phyloP scores from a whole-genome alignment of 2,888 invertebrate genomes.

The Lycaena phlaeas region DNA sequence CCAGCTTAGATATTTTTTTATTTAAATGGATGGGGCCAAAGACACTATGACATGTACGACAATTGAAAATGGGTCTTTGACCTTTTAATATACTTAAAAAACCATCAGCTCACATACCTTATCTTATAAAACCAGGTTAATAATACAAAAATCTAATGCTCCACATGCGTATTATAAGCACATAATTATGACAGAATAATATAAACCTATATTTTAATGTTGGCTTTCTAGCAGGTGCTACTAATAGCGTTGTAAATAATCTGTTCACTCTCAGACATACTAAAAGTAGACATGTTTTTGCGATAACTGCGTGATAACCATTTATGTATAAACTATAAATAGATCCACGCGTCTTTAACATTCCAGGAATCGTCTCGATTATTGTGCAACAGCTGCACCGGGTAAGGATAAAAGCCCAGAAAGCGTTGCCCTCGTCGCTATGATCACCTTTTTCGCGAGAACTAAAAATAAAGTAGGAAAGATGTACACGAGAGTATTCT shows the following conservation, averaged over 20 bases:
- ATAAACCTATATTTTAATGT: too few relatives aligned
- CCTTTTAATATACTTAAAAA: not conserved
- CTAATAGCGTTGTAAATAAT: not conserved
- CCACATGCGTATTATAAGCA: not conserved
- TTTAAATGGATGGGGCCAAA: not conserved
- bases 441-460: slow-evolving; percentile 55
- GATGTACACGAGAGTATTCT: slow-evolving; percentile 50
- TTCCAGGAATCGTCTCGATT: slow-evolving; percentile 54
- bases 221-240: not conserved
- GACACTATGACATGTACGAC: not conserved
- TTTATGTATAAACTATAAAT: slow-evolving; percentile 18
- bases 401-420: slow-evolving; percentile 55
- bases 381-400: slow-evolving; percentile 66
- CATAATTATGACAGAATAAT: not conserved
- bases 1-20: not conserved
- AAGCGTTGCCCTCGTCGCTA: slow-evolving; percentile 52
- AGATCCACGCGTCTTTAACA: slow-evolving; percentile 31
- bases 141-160: not conserved
- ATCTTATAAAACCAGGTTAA: not conserved
- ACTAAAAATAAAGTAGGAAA: slow-evolving; percentile 64
- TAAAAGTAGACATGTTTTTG: slow-evolving; percentile 1
- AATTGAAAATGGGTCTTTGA: not conserved
- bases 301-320: not conserved
- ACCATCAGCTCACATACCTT: not conserved
- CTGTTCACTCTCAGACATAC: not conserved